Evolutionary conservation across 2,113 vertebrate genomes (phyloP).

Genomic region (Bubo scandiacus): DNA sequence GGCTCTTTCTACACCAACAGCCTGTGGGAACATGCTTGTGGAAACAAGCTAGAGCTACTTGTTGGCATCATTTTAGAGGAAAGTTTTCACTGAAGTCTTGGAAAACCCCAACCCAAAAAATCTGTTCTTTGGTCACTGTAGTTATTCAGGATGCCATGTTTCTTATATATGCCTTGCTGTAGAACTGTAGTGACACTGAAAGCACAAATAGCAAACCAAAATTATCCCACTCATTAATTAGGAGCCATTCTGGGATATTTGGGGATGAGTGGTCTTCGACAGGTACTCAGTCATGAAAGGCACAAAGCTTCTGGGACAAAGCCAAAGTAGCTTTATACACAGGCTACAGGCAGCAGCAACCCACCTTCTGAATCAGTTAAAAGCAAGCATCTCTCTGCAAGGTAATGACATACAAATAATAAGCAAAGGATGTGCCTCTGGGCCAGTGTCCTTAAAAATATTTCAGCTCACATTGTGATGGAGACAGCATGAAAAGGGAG

Average conservation of each 20-base stretch:
- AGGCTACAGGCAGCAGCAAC: not conserved
- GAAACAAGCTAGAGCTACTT: not conserved
- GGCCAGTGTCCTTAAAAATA: not conserved
- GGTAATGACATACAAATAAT: not conserved
- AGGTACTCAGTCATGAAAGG: not conserved
- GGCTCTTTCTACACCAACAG: not conserved
- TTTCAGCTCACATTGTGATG: not conserved
- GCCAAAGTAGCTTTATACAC: not conserved
- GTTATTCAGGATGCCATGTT: not conserved
- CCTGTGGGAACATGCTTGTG: not conserved
- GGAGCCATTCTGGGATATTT: not conserved
- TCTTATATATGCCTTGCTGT: not conserved
- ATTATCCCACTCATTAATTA: not conserved
- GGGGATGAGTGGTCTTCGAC: not conserved
- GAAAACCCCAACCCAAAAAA: not conserved
- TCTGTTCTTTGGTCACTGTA: not conserved
- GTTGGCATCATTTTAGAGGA: not conserved
- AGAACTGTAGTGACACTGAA: not conserved
- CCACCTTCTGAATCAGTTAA: not conserved
- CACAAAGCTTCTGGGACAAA: not conserved
- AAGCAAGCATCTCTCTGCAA: not conserved
- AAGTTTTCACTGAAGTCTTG: not conserved
- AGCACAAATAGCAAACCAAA: not conserved
- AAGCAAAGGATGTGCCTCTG: not conserved
- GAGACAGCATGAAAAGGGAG: not conserved